These are phyloP conservation scores for Bovichtus diacanthus DNA, from an alignment of 2,797 vertebrate genomes.

Conservation along the genomic window DNA sequence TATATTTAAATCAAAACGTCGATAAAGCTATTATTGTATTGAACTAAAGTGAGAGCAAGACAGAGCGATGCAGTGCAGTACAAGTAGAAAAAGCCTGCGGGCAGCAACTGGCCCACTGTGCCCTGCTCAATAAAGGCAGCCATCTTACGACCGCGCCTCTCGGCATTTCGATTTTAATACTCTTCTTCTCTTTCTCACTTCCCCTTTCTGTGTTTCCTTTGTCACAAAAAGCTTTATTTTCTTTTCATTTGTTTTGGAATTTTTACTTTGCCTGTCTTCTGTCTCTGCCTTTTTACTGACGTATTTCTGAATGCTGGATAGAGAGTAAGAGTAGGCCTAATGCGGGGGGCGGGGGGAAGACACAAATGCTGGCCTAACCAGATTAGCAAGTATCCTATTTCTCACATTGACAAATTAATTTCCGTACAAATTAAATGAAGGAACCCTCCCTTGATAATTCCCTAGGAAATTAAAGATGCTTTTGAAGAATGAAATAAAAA, in stretches of 20 bases:
- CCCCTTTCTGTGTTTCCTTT: constrained; percentile 26
- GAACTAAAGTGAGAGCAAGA: constrained; percentile 1
- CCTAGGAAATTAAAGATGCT: constrained; percentile 71
- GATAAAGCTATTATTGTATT: constrained; percentile 5
- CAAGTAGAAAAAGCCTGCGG: constrained; percentile 51
- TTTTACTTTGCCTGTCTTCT: constrained; percentile 2
- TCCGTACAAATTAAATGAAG: constrained; percentile 75
- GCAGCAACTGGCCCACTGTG: constrained; percentile 58
- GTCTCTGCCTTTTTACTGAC: constrained; percentile 18
- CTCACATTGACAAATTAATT: constrained; percentile 79
- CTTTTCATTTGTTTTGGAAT: constrained; percentile 23
- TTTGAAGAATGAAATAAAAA: constrained; percentile 69
- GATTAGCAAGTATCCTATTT: constrained; percentile 75
- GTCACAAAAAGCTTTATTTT: constrained; percentile 15
- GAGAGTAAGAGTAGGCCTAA: constrained; percentile 5
- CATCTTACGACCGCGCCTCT: constrained; percentile 70
- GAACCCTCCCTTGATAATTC: constrained; percentile 71
- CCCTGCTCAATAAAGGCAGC: constrained; percentile 72
- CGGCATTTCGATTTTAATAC: constrained; percentile 75
- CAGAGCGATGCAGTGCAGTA: constrained; percentile 31
- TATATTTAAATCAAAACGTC: neutral
- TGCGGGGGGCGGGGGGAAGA: neutral
- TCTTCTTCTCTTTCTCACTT: constrained; percentile 34
- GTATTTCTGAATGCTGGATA: neutral
- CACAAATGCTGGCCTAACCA: constrained; percentile 54